These are phyloP conservation scores for Trimorus sp. DNA, from an alignment of 2,888 invertebrate genomes.

Conservation along the genomic window DNA sequence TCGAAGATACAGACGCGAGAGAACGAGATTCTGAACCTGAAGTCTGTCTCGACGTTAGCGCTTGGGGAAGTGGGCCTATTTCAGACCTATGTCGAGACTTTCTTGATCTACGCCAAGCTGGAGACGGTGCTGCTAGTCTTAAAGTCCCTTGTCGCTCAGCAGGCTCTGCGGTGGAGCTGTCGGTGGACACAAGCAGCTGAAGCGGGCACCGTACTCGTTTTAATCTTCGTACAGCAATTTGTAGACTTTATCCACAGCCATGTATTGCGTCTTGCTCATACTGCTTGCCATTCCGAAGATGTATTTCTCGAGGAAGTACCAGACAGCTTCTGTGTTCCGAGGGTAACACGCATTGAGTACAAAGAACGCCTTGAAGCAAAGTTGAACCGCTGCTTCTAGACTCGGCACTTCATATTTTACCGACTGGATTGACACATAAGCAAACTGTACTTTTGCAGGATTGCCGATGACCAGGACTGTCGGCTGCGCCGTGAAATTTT, in stretches of 20 bases:
- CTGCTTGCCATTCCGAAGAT: conserved; percentile 25
- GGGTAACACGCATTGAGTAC: conserved; percentile 49
- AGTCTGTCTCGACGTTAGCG: too few species aligned
- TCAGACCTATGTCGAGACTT: too few species aligned
- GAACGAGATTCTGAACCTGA: too few species aligned
- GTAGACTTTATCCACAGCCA: conserved; percentile 13
- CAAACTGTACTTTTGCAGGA: conserved; percentile 4
- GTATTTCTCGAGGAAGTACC: conserved; percentile 38
- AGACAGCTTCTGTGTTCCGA: conserved; percentile 23
- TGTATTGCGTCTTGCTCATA: conserved; percentile 26
- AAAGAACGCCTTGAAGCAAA: conserved; percentile 48
- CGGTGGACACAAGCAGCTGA: too few species aligned
- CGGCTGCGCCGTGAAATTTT: conserved; percentile 31
- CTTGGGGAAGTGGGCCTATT: too few species aligned
- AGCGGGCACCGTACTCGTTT: too few species aligned
- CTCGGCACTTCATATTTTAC: conserved; percentile 25
- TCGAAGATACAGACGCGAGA: too few species aligned
- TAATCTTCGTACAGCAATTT: neutral
- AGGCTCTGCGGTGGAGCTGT: too few species aligned
- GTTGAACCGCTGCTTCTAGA: conserved; percentile 32
- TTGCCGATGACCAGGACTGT: conserved; percentile 36
- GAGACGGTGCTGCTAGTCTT: too few species aligned
- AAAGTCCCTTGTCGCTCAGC: too few species aligned
- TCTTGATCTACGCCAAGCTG: too few species aligned
- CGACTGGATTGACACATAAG: conserved; percentile 34